Base-by-base conservation (phyloP, 2,113 vertebrate species). In the Crotalus helleri region DNA sequence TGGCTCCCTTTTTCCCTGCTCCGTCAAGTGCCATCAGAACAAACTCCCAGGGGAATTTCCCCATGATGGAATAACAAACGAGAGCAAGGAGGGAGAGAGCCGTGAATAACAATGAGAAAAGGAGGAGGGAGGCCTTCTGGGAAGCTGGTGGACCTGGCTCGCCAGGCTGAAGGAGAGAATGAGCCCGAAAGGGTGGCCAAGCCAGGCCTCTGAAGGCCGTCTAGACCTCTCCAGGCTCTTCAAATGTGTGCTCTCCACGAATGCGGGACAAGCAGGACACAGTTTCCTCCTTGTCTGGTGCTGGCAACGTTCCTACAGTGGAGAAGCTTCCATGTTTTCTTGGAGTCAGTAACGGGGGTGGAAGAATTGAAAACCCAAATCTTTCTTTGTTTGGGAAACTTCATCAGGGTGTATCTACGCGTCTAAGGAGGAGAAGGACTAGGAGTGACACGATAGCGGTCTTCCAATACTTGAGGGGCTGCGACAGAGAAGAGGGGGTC, bases 21-120 rank as follows among this genome's bases (percentile, higher is more conserved):
- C 96, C 92, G 88, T 90, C 95, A 93, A 96, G 96, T 93, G 91
- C 96, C 5, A 26, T 96, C 93, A 94, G 96, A 97, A 91, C 81
- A 90, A 94, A 93, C 95, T 96, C 96, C 96, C 21, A 91, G 93
- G 96, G 93, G 96, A 96, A 95, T 92, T 95, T 91, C 46, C 88
- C 95, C 94, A 95, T 96, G 97, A 96, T 96, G 29, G 93, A 95
- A 95, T 93, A 96, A 92, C 95, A 96, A 94, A 95, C 91, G 95
- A 96, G 95, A 94, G 92, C 44, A 15, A 92, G 92, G 55, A 94
- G 64, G 91, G 91, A 33, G 64, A 17, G 64, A 88, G 94, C 92
- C 91, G 69, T 95, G 95, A 94, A 95, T 94, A 92, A 94, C 96
- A 94, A 57, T 74, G 90, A 96, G 92, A 92, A 10, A 12, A 21